Conservation (phyloP, 2,113 vertebrate genomes). For the Neoarius graeffei region DNA sequence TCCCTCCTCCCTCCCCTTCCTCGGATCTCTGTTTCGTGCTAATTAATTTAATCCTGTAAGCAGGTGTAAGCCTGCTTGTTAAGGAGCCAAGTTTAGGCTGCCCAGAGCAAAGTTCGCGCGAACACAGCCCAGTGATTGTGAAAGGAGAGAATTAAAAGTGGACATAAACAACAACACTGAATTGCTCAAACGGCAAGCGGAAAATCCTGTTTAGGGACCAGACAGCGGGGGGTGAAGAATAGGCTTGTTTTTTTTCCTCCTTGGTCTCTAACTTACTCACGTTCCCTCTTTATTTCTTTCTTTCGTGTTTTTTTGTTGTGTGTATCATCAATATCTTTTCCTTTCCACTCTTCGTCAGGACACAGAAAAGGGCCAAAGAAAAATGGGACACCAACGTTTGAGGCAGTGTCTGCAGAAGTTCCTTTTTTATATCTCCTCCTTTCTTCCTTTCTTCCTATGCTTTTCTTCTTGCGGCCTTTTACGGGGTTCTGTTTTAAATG, state of each 20-base stretch:
- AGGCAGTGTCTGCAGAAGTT: slow-evolving; percentile 62
- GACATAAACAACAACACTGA: slow-evolving; percentile 62
- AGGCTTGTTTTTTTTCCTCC: slow-evolving; percentile 50
- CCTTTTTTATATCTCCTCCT: slow-evolving; percentile 53
- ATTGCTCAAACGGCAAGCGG: slow-evolving; percentile 65
- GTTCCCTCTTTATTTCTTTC: slow-evolving; percentile 31
- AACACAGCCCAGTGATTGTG: slow-evolving; percentile 62
- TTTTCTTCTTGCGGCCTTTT: slow-evolving; percentile 60
- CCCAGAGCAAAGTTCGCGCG: slow-evolving; percentile 61
- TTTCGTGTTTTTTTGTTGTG: slow-evolving; percentile 41
- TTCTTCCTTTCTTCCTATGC: slow-evolving; percentile 58
- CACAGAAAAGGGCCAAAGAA: slow-evolving; percentile 66
- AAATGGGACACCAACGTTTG: slow-evolving; percentile 61
- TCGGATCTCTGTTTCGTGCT: slow-evolving; percentile 73
- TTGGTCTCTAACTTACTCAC: slow-evolving; percentile 52
- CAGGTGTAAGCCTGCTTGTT: slow-evolving; percentile 82
- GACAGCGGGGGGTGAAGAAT: slow-evolving; percentile 56
- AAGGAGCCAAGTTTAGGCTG: slow-evolving; percentile 71
- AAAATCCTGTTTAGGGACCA: slow-evolving; percentile 68
- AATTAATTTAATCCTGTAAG: slow-evolving; percentile 86
- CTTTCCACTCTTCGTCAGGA: slow-evolving; percentile 62
- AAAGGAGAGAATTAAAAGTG: slow-evolving; percentile 59
- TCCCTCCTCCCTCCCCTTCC: slow-evolving; percentile 64
- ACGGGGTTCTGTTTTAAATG: slow-evolving; percentile 70
- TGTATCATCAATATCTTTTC: slow-evolving; percentile 57